Conservation (phyloP, 2,113 vertebrate genomes). For the Hippocampus barbouri region DNA sequence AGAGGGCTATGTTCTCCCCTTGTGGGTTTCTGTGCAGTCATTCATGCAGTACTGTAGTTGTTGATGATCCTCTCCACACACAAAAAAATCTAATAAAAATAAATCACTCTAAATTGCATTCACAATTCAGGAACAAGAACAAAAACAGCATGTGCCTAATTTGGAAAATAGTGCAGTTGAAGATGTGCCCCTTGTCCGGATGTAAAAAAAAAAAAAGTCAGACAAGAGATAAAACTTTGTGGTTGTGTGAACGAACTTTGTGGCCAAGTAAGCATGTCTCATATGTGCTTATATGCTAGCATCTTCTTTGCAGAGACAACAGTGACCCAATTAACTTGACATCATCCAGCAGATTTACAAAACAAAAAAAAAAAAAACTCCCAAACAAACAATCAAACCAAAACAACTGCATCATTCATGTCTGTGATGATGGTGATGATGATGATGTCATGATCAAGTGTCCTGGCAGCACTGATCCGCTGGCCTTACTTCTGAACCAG, state of each 20-base stretch:
- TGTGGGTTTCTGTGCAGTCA: no score
- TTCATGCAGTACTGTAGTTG: no score
- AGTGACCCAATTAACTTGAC: conserved; percentile 24
- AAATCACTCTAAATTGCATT: no score
- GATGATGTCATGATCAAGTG: conserved; percentile 9
- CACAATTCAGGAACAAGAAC: background rate
- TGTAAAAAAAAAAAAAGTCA: conserved; percentile 27
- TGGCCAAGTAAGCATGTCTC: conserved; percentile 2
- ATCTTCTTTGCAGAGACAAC: conserved; percentile 19
- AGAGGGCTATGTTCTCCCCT: no score
- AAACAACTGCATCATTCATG: background rate
- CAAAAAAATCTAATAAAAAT: no score
- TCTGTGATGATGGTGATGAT: conserved; percentile 6
- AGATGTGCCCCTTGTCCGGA: conserved; percentile 13
- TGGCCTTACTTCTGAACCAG: conserved; percentile 15
- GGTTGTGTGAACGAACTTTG: conserved; percentile 15
- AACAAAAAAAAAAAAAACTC: background rate
- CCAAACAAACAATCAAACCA: no score
- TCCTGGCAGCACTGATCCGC: background rate
- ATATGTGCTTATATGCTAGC: conserved; percentile 12
- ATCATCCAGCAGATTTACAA: conserved; percentile 11
- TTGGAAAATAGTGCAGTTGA: background rate
- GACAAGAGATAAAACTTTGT: conserved; percentile 28
- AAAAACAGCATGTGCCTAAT: background rate
- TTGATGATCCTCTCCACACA: no score